Evolutionary conservation across 2,888 invertebrate genomes (phyloP).

Genomic region (Venusia cambrica): DNA sequence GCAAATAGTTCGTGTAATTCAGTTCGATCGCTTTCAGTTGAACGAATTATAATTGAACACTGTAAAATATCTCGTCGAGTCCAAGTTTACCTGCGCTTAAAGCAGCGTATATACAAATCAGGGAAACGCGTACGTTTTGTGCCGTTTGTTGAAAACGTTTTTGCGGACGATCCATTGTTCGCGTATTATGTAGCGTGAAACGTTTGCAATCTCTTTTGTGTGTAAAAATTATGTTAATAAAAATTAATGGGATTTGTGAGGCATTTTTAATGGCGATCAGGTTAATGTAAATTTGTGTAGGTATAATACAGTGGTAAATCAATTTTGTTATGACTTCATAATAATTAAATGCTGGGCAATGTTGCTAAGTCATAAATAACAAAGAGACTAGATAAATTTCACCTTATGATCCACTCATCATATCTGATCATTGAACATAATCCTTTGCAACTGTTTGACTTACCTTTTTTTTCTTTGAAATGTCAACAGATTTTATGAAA

Average conservation of each 20-base stretch:
- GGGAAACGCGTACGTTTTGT: constrained; percentile 51
- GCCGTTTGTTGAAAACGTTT: constrained; percentile 49
- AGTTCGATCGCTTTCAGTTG: constrained; percentile 57
- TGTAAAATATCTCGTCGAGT: constrained; percentile 45
- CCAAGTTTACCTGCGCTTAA: constrained; percentile 47
- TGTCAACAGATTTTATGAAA: too few relatives aligned
- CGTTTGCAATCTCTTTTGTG: constrained; percentile 46
- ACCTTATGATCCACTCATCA: too few relatives aligned
- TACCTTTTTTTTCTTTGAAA: too few relatives aligned
- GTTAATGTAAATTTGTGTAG: constrained; percentile 22
- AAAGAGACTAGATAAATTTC: too few relatives aligned
- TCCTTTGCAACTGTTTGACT: too few relatives aligned
- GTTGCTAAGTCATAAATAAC: too few relatives aligned
- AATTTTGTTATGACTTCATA: neutral
- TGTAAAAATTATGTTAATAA: constrained; percentile 24
- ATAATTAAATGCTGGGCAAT: too few relatives aligned
- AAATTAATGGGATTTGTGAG: constrained; percentile 22
- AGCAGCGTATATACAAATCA: constrained; percentile 53
- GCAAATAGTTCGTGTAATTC: constrained; percentile 77
- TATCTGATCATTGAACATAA: too few relatives aligned
- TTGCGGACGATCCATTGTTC: constrained; percentile 50
- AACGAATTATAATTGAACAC: constrained; percentile 52
- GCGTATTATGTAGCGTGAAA: constrained; percentile 58
- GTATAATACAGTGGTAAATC: constrained; percentile 23
- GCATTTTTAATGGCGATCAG: constrained; percentile 27